Evolutionary conservation across 2,888 invertebrate species (phyloP), one percentile per base, ranked within the genome.

Genomic region (Craniophora ligustri): DNA sequence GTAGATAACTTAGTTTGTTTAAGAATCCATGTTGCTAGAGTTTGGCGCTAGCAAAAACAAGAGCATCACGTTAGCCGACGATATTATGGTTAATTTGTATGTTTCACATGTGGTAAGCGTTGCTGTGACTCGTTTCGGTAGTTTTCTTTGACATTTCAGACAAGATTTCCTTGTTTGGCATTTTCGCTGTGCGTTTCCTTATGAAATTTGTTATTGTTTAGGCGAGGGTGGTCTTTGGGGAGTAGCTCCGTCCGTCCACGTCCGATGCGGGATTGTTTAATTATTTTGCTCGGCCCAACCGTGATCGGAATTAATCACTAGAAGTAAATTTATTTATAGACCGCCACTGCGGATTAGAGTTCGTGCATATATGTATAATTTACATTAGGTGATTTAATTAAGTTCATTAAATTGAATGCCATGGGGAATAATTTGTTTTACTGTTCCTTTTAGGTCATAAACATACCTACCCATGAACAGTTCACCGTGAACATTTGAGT

Each of bases 251-350:
- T 76, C 78, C 79, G 76, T 73, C 53, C 60, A 78, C 79, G 80
- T 82, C 79, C 80, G 77, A 79, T 82, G 82, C 82, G 82, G 89
- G 85, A 85, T 88, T 90, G 91, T 92, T 90, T 90, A 90, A 91
- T 91, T 92, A 91, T 91, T 91, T 89, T 81, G 86, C 82, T 84
- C 80, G 81, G 81, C 75, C 79, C 77, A 75, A 63, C 76, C 87
- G 89, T 89, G 88, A 89, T 87, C 86, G 72, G 89, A 88, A 89
- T 91, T 88, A 87, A 90, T 88, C 79, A 79, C 75, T 79, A 76
- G 76, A 79, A 84, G 73, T 79, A 74, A 78, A 79, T 82, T 79
- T 84, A 85, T 83, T 84, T 85, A 85, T 84, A 79, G 71, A 66
- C 65, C 59, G 50, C 67, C 47, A 46, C 66, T 36, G 47, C 15